Conservation (phyloP, 2,888 invertebrate genomes). For the Agrochola macilenta region DNA sequence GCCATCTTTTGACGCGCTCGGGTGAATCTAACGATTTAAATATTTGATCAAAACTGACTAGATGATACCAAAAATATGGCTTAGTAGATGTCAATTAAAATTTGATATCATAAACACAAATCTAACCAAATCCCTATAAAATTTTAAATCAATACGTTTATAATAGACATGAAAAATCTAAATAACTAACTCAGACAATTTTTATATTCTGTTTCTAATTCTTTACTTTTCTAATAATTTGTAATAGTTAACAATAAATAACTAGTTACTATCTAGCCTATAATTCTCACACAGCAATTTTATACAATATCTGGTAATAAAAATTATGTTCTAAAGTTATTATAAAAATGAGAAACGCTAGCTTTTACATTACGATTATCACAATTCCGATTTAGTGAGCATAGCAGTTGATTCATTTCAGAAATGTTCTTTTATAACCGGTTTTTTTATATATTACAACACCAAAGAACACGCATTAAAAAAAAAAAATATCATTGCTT, state of each 20-base stretch:
- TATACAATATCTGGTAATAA: slow-evolving; percentile 38
- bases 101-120: background rate
- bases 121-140: background rate
- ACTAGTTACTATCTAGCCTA: slow-evolving; percentile 42
- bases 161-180: slow-evolving; percentile 16
- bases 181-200: slow-evolving; percentile 12
- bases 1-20: background rate
- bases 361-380: background rate
- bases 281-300: slow-evolving; percentile 44
- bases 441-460: background rate
- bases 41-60: background rate
- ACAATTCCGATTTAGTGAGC: slow-evolving; percentile 35
- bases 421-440: background rate
- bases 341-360: slow-evolving; percentile 38
- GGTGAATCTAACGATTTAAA: background rate
- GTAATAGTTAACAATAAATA: slow-evolving; percentile 57
- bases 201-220: slow-evolving; percentile 21
- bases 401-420: slow-evolving; percentile 9
- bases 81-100: background rate
- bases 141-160: background rate
- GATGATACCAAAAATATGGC: background rate
- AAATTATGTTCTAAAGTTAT: slow-evolving; percentile 47
- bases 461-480: background rate
- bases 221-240: slow-evolving; percentile 21
- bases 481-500: too few species aligned